Evolutionary conservation across 1,140 invertebrate species (phyloP), one percentile per base, ranked within the genome.

Genomic region (Daktulosphaira vitifoliae): DNA sequence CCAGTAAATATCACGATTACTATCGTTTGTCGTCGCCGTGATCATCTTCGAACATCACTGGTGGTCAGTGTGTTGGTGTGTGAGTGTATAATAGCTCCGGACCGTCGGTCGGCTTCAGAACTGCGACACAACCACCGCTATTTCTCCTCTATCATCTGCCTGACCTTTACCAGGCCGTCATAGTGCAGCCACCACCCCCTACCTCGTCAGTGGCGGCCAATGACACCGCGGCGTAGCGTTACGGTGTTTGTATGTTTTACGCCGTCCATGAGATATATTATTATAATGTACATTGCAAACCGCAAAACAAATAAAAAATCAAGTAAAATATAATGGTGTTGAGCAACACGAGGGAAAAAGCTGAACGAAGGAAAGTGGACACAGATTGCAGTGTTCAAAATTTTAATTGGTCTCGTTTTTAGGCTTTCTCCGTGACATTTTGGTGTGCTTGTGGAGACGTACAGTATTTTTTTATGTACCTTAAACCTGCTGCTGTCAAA

Each of bases 401-500:
- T 59, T 59, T 59, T 59, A 59, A 59, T 59, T 59, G 53, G 53
- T 33, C 53, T 44, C 37, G 53, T 44, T 56, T 26, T 9, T 25
- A n/a, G n/a, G 39, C 38, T 59, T 23, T 37, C 49, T 26, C 2
- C 11, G 53, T 16, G 23, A 33, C 11, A 33, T 33, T 33, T 33
- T 33, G 5, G 11, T 33, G 5, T n/a, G n/a, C n/a, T n/a, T n/a
- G n/a, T n/a, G n/a, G n/a, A n/a, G n/a, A n/a, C n/a, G n/a, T n/a
- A n/a, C n/a, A n/a, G n/a, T n/a, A n/a, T n/a, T n/a, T n/a, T n/a
- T n/a, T n/a, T n/a, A n/a, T n/a, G n/a, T n/a, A n/a, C n/a, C n/a
- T n/a, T n/a, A n/a, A n/a, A 54, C 52, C 33, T 39, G 52, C 20
- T 39, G 50, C 29, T 11, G 29, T 11, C 29, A 33, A 33, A 33